phyloP scores from a whole-genome alignment of 2,888 invertebrate species.

The Ochropacha duplaris region DNA sequence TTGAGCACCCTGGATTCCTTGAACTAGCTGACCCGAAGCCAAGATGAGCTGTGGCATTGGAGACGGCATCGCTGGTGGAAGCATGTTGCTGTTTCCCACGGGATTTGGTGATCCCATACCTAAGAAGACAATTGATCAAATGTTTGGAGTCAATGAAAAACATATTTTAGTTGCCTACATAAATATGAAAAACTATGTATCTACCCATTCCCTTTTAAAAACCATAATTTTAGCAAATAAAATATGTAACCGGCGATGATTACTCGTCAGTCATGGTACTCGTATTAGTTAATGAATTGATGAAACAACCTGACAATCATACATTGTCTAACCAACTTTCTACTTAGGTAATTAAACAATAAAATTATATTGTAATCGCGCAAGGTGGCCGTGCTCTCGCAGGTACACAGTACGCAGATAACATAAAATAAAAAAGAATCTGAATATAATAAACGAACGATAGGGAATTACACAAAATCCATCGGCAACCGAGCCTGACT shows the following conservation, averaged over 20 bases:
- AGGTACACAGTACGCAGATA: constrained; percentile 10
- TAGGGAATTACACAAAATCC: constrained; percentile 65
- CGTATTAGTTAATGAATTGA: constrained; percentile 26
- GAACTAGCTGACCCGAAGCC: constrained; percentile 95
- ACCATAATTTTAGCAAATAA: neutral
- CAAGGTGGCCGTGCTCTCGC: constrained; percentile 14
- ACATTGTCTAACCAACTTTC: constrained; percentile 42
- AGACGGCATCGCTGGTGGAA: constrained; percentile 85
- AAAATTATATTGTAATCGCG: constrained; percentile 50
- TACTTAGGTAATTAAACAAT: constrained; percentile 57
- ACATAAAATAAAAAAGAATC: constrained; percentile 41
- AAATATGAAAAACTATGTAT: too few species aligned
- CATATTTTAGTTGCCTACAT: too few species aligned
- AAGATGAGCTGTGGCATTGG: constrained; percentile 96
- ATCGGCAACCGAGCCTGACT: constrained; percentile 71
- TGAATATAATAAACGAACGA: constrained; percentile 44
- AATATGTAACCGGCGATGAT: neutral
- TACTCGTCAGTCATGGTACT: constrained; percentile 36
- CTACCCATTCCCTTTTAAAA: too few species aligned
- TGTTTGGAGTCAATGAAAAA: neutral
- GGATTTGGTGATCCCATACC: constrained; percentile 77
- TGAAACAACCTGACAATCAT: constrained; percentile 38
- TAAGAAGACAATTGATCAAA: constrained; percentile 25
- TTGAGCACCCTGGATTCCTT: constrained; percentile 96
- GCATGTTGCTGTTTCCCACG: constrained; percentile 80